phyloP scores from a whole-genome alignment of 2,888 invertebrate species.

The Teleiodes luculella region DNA sequence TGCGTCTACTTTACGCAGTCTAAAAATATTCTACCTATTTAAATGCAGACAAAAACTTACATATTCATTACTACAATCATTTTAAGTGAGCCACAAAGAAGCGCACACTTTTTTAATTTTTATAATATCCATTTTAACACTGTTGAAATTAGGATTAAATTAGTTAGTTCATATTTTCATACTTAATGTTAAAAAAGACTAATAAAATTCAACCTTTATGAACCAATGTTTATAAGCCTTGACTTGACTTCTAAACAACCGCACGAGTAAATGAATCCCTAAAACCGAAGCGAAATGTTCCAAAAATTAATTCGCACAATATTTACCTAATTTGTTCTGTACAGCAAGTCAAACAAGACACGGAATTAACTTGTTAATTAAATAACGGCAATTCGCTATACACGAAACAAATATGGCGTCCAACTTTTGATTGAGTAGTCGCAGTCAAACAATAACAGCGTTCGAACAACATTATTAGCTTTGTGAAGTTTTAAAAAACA shows the following conservation, averaged over 20 bases:
- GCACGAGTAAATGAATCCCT: neutral
- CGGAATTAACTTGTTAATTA: constrained; percentile 23
- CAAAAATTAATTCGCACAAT: neutral
- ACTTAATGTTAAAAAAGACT: no score
- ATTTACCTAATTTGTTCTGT: constrained; percentile 12
- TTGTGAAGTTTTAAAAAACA: neutral
- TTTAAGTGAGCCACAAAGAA: no score
- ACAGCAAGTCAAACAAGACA: constrained; percentile 16
- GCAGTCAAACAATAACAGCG: constrained; percentile 4
- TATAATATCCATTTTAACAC: no score
- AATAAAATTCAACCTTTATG: no score
- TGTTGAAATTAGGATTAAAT: no score
- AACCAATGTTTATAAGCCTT: neutral
- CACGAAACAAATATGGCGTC: constrained; percentile 23
- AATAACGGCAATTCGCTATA: constrained; percentile 26
- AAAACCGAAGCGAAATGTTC: neutral
- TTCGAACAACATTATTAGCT: neutral
- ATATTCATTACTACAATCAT: no score
- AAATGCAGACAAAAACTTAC: no score
- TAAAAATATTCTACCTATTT: no score
- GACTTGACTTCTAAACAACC: neutral
- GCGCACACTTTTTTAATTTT: no score
- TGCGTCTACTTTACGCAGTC: no score
- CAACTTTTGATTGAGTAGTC: constrained; percentile 24
- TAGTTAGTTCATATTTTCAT: no score